Evolutionary conservation across 2,888 invertebrate genomes (phyloP).

Genomic region (Ophion ellenae): DNA sequence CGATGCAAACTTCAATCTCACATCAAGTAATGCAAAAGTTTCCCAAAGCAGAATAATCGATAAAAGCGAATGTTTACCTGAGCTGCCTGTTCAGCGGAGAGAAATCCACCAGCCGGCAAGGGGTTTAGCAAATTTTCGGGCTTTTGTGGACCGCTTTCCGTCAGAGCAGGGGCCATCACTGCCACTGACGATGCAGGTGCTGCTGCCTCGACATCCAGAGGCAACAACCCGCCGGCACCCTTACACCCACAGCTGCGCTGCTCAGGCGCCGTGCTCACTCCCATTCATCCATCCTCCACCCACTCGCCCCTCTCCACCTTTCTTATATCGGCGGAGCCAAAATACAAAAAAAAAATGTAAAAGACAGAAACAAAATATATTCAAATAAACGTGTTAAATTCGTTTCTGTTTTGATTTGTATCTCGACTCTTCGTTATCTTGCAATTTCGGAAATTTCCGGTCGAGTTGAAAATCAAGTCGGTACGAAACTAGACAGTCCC

Average conservation of each 20-base stretch:
- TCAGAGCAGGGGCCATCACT: slow-evolving; percentile 98
- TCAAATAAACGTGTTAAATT: not conserved
- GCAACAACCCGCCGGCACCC: slow-evolving; percentile 79
- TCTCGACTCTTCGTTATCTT: not conserved
- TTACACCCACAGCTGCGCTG: slow-evolving; percentile 77
- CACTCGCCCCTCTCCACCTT: slow-evolving; percentile 46
- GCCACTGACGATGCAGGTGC: slow-evolving; percentile 85
- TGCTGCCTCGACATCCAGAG: slow-evolving; percentile 83
- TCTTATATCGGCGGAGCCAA: slow-evolving; percentile 19
- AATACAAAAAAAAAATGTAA: not conserved
- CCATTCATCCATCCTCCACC: slow-evolving; percentile 82
- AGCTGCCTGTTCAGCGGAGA: slow-evolving; percentile 81
- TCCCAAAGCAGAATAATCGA: no score
- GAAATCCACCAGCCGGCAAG: slow-evolving; percentile 81
- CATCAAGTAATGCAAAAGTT: no score
- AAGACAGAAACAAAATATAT: not conserved
- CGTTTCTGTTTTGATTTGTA: not conserved
- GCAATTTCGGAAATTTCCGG: not conserved
- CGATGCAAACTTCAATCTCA: no score
- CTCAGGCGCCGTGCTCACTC: slow-evolving; percentile 80
- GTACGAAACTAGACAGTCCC: not conserved
- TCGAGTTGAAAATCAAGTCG: not conserved
- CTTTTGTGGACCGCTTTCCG: slow-evolving; percentile 87
- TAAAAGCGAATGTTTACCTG: slow-evolving; percentile 68
- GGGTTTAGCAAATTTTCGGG: slow-evolving; percentile 82